Percentiles rank a stretch among this genome's conserved stretches.
These are phyloP conservation scores for Gasterosteus aculeatus DNA, from an alignment of 2,113 vertebrate species.

Conservation along the genomic window DNA sequence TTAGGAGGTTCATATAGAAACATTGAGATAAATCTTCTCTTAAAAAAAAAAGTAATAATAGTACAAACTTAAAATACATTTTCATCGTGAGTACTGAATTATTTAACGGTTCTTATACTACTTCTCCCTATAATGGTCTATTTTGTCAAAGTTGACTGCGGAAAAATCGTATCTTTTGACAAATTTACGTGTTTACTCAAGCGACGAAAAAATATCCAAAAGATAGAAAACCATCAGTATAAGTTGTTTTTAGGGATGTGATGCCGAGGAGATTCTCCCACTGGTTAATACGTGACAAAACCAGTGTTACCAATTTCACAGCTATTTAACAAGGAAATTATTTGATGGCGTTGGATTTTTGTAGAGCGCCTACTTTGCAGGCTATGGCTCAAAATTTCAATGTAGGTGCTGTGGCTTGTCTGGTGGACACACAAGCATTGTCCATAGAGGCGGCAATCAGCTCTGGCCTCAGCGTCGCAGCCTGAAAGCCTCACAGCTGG, in stretches of 20 bases:
- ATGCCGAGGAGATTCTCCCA: not conserved
- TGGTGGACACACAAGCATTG: not conserved
- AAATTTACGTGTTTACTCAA: slow-evolving; percentile 7
- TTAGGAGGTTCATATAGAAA: slow-evolving; percentile 48
- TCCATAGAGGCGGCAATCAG: not conserved
- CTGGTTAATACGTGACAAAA: not conserved
- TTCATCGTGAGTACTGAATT: slow-evolving; percentile 32
- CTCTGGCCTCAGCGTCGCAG: not conserved
- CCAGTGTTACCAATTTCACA: not conserved
- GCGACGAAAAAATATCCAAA: not conserved
- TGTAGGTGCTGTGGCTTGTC: not conserved
- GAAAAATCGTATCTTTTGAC: not conserved
- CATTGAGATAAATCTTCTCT: slow-evolving; percentile 34
- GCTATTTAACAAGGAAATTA: not conserved
- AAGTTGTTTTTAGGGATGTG: not conserved
- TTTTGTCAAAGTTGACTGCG: slow-evolving; percentile 20
- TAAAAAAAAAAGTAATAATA: slow-evolving; percentile 45
- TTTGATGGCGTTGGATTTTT: not conserved
- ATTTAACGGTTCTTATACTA: slow-evolving; percentile 24
- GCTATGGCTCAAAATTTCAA: not conserved
- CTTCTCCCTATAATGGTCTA: slow-evolving; percentile 15
- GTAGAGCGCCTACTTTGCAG: not conserved
- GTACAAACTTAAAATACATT: slow-evolving; percentile 24
- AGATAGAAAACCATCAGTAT: not conserved
- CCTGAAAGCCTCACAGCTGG: not conserved